Conservation (phyloP, 2,797 vertebrate species). For the Pelobates cultripes region DNA sequence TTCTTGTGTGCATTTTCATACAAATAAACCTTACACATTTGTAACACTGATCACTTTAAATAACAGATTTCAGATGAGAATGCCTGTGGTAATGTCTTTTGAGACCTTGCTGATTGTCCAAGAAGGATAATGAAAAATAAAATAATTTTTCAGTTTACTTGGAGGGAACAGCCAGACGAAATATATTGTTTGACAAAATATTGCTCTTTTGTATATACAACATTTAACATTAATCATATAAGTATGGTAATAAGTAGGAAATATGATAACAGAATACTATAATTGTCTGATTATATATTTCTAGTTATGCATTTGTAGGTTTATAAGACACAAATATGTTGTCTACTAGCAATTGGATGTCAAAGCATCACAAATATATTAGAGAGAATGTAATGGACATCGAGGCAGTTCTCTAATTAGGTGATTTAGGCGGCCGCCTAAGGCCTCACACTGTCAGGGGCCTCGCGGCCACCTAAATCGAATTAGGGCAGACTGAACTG, state of each 20-base stretch:
- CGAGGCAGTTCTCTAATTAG: no score
- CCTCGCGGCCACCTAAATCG: no score
- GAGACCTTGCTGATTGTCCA: slow-evolving; percentile 24
- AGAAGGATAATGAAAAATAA: slow-evolving; percentile 31
- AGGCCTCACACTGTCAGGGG: no score
- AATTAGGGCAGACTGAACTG: no score
- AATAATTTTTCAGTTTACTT: slow-evolving; percentile 31
- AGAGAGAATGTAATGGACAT: background rate
- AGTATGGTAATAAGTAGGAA: slow-evolving; percentile 1
- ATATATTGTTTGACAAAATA: slow-evolving; percentile 18
- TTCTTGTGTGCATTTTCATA: slow-evolving; percentile 1
- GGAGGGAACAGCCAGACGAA: slow-evolving; percentile 4
- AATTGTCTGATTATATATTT: slow-evolving; percentile 7
- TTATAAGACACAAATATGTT: background rate
- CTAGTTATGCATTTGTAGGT: background rate
- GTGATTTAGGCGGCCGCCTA: no score
- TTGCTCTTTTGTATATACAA: slow-evolving; percentile 9
- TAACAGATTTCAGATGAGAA: slow-evolving; percentile 32
- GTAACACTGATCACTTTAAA: slow-evolving; percentile 21
- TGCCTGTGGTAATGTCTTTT: slow-evolving; percentile 29
- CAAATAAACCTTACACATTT: slow-evolving; percentile 7
- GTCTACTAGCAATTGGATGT: background rate
- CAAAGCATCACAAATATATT: background rate
- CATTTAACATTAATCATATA: slow-evolving; percentile 4
- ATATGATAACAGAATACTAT: background rate